Conservation (phyloP, 2,113 vertebrate species). For the Corythornis vintsioides region DNA sequence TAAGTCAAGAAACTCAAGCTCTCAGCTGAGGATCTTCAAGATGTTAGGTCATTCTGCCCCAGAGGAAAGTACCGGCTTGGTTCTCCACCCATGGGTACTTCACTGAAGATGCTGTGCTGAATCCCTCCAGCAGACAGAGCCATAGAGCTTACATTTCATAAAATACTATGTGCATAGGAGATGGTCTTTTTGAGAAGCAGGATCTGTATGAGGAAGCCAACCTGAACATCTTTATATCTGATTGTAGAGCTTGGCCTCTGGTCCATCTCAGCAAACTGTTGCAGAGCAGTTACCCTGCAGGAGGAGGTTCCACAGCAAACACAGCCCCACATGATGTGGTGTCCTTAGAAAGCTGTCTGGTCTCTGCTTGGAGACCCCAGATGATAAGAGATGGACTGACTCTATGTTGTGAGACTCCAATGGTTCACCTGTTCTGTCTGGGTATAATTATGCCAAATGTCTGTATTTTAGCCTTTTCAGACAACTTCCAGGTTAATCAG, state of each 20-base stretch:
- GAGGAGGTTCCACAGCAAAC: background rate
- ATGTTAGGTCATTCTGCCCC: background rate
- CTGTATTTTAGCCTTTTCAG: background rate
- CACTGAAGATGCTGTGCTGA: background rate
- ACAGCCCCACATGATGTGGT: accelerated
- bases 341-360: background rate
- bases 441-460: background rate
- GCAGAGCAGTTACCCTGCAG: too few relatives aligned
- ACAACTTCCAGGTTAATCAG: background rate
- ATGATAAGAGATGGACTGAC: background rate
- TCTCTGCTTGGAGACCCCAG: background rate
- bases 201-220: background rate
- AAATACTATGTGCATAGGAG: accelerated
- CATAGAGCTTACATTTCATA: background rate
- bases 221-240: background rate
- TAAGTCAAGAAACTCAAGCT: conserved; percentile 61
- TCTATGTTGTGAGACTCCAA: background rate
- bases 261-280: background rate
- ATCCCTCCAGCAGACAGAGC: background rate
- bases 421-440: background rate
- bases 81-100: accelerated
- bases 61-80: background rate
- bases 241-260: background rate
- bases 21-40: background rate
- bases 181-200: background rate